A percentile compares a stretch with the other conserved stretches of the same genome.
phyloP scores from a whole-genome alignment of 2,888 invertebrate species.

The Hirtodrosophila confusa region DNA sequence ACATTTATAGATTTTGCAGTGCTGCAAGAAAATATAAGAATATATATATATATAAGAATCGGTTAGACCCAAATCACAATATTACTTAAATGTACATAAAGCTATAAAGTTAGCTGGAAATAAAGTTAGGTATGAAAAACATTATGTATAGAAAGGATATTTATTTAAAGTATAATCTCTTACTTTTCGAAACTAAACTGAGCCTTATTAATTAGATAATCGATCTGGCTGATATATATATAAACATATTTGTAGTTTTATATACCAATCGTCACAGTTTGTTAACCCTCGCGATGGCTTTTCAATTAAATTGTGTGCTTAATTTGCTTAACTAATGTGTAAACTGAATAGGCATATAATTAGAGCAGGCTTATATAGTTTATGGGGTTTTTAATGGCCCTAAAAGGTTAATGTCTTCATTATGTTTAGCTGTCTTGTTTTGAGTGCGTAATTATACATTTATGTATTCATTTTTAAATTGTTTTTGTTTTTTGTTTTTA shows the following conservation, averaged over 20 bases:
- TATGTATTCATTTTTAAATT: conserved; percentile 5
- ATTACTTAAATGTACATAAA: too few relatives aligned
- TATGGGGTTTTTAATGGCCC: conserved; percentile 27
- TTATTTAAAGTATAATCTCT: too few relatives aligned
- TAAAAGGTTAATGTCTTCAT: conserved; percentile 53
- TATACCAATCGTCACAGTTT: conserved; percentile 1
- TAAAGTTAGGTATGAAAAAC: too few relatives aligned
- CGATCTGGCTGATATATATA: neutral
- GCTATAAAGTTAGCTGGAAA: too few relatives aligned
- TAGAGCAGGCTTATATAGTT: conserved; percentile 36
- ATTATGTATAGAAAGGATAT: too few relatives aligned
- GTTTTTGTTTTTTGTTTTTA: neutral
- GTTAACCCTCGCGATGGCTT: conserved; percentile 8
- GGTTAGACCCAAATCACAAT: too few relatives aligned
- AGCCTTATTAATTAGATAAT: too few relatives aligned
- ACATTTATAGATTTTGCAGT: too few relatives aligned
- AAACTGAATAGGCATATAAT: conserved; percentile 36
- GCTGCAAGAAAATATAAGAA: too few relatives aligned
- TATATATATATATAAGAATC: too few relatives aligned
- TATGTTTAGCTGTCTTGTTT: conserved; percentile 33
- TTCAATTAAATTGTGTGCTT: conserved; percentile 27
- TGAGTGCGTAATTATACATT: conserved; percentile 11
- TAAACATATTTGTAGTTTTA: neutral
- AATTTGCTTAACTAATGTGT: conserved; percentile 26
- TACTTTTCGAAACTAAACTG: too few relatives aligned